phyloP scores from a whole-genome alignment of 2,888 invertebrate species.

The Sycophila texana region DNA sequence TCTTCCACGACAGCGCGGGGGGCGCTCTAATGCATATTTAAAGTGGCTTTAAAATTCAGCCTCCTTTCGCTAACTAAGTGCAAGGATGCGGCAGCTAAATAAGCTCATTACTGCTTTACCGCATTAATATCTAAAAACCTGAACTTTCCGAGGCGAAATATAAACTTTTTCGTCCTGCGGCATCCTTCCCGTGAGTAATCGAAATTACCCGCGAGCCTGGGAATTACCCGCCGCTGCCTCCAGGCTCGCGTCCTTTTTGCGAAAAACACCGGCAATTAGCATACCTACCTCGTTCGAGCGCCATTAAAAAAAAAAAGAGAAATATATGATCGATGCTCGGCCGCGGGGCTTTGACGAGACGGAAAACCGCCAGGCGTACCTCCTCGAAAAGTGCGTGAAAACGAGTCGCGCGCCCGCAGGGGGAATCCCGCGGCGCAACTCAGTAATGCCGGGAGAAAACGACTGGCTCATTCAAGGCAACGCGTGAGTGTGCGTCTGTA shows the following conservation, averaged over 20 bases:
- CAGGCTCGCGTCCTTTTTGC: too few relatives aligned
- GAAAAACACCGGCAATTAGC: too few relatives aligned
- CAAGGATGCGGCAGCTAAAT: slow-evolving; percentile 10
- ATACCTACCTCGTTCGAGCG: too few relatives aligned
- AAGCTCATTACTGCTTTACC: slow-evolving; percentile 10
- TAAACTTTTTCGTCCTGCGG: neutral
- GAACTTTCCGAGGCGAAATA: neutral
- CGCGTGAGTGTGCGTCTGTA: neutral
- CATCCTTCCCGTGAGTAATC: slow-evolving; percentile 8
- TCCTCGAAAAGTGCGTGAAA: too few relatives aligned
- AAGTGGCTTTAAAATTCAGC: slow-evolving; percentile 20
- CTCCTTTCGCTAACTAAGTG: slow-evolving; percentile 10
- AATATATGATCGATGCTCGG: too few relatives aligned
- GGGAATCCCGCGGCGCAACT: slow-evolving; percentile 24
- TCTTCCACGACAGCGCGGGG: neutral
- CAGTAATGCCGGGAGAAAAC: slow-evolving; percentile 35
- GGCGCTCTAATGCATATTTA: slow-evolving; percentile 23
- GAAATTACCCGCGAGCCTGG: slow-evolving; percentile 6
- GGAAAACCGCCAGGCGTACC: too few relatives aligned
- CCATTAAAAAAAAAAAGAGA: too few relatives aligned
- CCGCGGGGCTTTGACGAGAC: too few relatives aligned
- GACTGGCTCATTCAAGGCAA: slow-evolving; percentile 18
- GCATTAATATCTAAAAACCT: neutral
- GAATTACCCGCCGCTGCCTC: slow-evolving; percentile 5
- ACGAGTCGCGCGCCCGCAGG: neutral